Base-by-base conservation (phyloP, 1,140 invertebrate species). In the Diabrotica undecimpunctata region DNA sequence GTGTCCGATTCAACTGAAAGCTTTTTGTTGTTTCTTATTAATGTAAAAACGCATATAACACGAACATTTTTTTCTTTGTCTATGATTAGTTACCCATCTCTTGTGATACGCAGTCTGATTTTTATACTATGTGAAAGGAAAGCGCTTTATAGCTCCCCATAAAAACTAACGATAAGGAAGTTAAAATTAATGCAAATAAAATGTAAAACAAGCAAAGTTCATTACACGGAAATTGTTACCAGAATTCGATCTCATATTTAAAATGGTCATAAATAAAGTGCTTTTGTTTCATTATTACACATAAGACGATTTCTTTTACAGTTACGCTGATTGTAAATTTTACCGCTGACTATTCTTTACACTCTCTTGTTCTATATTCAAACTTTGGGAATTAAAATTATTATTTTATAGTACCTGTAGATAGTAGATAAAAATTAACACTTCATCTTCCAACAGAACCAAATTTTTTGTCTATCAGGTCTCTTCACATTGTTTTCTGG, bases 171-270 rank as follows among this genome's bases (percentile, higher is more conserved):
- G 65, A 70, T 70, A 65, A 70, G 68, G 68, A 70, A 70, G 66
- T 64, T 62, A 62, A 70, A 70, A 70, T 67, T 67, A 70, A 70
- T 70, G 65, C 68, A 70, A 70, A 70, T 66, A 67, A 63, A 67
- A 67, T 70, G 68, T 70, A 65, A 70, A 70, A 70, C 68, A 70
- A 62, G 68, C 54, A 65, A 70, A 70, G 68, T 57, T 70, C 68
- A 70, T 70, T 70, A 70, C 68, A 62, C 57, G 36, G 63, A 62
- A 65, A 60, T 65, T 9, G 41, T 58, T 63, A 58, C 59, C 61
- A 61, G 63, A 64, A 66, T 46, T 64, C 63, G 65, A 70, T 70
- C 68, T 70, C 65, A 70, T 70, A 70, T 65, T 67, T 60, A 62
- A 62, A 54, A 62, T 52, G 54, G 37, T 41, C 54, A 55, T 57